phyloP scores from a whole-genome alignment of 2,888 invertebrate genomes.

The Ethmia dodecea region DNA sequence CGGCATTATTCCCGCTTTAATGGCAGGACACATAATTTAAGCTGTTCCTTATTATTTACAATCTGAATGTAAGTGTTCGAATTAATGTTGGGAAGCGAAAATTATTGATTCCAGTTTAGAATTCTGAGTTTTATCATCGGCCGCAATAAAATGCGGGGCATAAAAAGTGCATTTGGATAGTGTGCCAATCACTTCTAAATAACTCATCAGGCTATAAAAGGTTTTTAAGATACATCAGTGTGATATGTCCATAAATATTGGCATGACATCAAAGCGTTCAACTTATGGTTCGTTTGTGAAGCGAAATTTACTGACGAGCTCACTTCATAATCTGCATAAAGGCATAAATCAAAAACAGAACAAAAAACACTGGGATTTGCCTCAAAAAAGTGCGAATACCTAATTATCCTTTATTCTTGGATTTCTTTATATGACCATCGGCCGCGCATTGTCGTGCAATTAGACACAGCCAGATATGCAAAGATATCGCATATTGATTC shows the following conservation, averaged over 20 bases:
- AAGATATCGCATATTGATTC: slow-evolving; percentile 31
- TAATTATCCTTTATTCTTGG: slow-evolving; percentile 42
- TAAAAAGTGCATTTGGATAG: slow-evolving; percentile 34
- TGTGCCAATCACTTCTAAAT: slow-evolving; percentile 35
- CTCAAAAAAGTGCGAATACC: slow-evolving; percentile 35
- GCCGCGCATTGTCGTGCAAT: slow-evolving; percentile 41
- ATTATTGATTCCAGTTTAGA: slow-evolving; percentile 3
- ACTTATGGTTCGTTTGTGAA: slow-evolving; percentile 23
- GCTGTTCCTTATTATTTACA: background rate
- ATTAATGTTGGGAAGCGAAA: slow-evolving; percentile 2
- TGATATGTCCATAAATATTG: slow-evolving; percentile 43
- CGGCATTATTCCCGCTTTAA: slow-evolving; percentile 3
- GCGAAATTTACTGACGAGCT: slow-evolving; percentile 31
- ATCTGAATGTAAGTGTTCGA: slow-evolving; percentile 1
- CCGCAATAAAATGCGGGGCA: slow-evolving; percentile 3
- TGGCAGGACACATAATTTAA: slow-evolving; percentile 1
- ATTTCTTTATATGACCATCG: slow-evolving; percentile 35
- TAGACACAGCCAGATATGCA: slow-evolving; percentile 45
- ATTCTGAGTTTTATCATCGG: background rate
- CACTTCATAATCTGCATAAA: slow-evolving; percentile 36
- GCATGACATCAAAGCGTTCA: slow-evolving; percentile 32
- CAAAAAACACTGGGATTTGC: slow-evolving; percentile 28
- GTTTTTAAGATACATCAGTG: slow-evolving; percentile 29
- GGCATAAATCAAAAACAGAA: slow-evolving; percentile 32
- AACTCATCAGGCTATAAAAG: slow-evolving; percentile 37